A percentile compares a stretch with the other conserved stretches of the same genome.
phyloP scores from a whole-genome alignment of 2,888 invertebrate species.

The Steinernema carpocapsae region DNA sequence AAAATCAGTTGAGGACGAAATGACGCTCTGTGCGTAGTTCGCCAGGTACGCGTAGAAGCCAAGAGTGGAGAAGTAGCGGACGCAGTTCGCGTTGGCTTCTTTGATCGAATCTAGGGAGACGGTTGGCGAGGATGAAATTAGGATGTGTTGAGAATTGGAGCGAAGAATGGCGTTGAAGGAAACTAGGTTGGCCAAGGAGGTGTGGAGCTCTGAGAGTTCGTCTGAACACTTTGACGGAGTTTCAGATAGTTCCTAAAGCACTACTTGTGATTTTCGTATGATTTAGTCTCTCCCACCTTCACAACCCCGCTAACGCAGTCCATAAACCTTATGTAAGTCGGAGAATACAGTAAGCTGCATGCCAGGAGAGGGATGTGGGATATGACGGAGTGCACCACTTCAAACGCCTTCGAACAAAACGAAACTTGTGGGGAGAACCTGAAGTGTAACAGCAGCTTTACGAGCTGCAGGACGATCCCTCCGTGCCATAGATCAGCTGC shows the following conservation, averaged over 20 bases:
- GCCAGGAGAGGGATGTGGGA: neutral
- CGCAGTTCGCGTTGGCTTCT: neutral
- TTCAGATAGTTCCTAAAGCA: neutral
- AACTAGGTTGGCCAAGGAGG: neutral
- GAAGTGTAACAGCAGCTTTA: neutral
- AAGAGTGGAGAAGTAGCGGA: conserved; percentile 3
- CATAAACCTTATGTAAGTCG: neutral
- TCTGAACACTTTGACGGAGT: neutral
- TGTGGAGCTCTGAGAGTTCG: neutral
- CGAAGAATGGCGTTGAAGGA: neutral
- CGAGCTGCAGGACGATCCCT: neutral
- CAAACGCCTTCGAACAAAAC: neutral
- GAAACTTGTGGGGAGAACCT: neutral
- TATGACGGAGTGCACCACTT: neutral
- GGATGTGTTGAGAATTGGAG: neutral
- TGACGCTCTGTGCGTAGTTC: neutral
- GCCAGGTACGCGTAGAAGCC: neutral
- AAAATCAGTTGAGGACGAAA: neutral
- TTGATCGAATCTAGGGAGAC: neutral
- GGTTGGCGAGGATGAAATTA: neutral
- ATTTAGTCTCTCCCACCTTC: neutral
- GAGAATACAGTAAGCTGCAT: neutral
- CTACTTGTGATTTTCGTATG: neutral
- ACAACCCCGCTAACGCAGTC: neutral
- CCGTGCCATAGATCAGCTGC: neutral